Base-by-base conservation (phyloP, 2,113 vertebrate genomes). In the Electrona antarctica region DNA sequence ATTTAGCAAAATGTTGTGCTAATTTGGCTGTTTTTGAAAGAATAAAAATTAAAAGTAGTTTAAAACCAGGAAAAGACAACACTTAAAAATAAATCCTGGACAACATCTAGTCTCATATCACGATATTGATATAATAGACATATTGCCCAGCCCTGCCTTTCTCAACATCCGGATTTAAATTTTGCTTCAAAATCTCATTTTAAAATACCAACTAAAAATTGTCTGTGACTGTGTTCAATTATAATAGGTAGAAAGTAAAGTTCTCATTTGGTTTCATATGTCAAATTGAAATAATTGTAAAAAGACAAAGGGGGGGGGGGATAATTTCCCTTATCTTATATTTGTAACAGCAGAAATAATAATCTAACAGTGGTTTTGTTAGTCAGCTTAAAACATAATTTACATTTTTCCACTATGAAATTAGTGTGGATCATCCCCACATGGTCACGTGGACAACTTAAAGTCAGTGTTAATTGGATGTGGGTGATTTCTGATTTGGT, bases 311-410 rank as follows among this genome's bases (percentile, higher is more conserved):
- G 65, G 29, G 71, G 7, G 52, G 12, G 52, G 5, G 33, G 33
- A 2, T 41, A 13, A 46, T 79, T 73, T 84, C 77, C 79, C 79
- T 86, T 73, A 76, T 15, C 1, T 80, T 77, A 6, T 64, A 74
- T 86, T 57, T 85, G 88, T 89, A 91, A 90, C 88, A 90, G 90
- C 81, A 84, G 74, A 68, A 71, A 83, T 82, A 61, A 64, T 77
- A 80, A 69, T 77, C 45, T 67, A 74, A 90, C 75, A 73, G 48
- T 77, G 73, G 78, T 67, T 76, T 28, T 47, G 64, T 60, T 54
- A 54, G 55, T 15, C 15, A 8, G 14, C 14, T 57, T 57, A 57
- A 21, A 29, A 28, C 21, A 11, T 29, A 7, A 28, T 8, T 28
- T 59, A 59, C 3, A 41, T 54, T 13, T 58, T 50, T 62, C 63